phyloP scores from a whole-genome alignment of 2,888 invertebrate genomes.

The Globia sparganii region DNA sequence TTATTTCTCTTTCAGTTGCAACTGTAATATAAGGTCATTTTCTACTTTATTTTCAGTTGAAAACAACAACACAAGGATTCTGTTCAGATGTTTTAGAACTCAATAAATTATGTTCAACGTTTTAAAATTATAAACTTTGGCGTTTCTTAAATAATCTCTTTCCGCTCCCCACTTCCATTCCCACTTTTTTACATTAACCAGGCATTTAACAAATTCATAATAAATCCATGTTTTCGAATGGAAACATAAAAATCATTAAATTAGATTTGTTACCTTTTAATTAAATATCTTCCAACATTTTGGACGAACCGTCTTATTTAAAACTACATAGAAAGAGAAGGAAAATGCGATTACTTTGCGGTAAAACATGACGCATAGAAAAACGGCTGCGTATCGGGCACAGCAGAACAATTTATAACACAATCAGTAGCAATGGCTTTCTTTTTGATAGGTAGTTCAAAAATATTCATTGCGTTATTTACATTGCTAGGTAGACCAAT shows the following conservation, averaged over 20 bases:
- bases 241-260: slow-evolving; percentile 1
- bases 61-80: background rate
- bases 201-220: background rate
- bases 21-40: background rate
- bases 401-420: too few species aligned
- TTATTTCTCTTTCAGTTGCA: background rate
- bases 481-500: too few species aligned
- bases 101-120: background rate
- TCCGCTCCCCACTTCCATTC: too few species aligned
- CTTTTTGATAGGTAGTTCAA: too few species aligned
- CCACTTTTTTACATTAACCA: slow-evolving; percentile 1
- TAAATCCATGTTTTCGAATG: slow-evolving; percentile 3
- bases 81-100: background rate
- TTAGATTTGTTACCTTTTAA: background rate
- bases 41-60: background rate
- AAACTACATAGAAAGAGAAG: background rate
- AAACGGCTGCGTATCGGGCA: too few species aligned
- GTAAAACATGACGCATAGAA: too few species aligned
- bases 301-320: background rate
- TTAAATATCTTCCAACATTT: background rate
- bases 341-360: too few species aligned
- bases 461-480: too few species aligned
- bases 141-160: background rate
- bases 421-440: too few species aligned
- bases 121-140: background rate